A percentile compares a stretch with the other conserved stretches of the same genome.
These are phyloP conservation scores for Oxygymnocypris stewartii DNA, from an alignment of 2,113 vertebrate genomes.

Conservation along the genomic window DNA sequence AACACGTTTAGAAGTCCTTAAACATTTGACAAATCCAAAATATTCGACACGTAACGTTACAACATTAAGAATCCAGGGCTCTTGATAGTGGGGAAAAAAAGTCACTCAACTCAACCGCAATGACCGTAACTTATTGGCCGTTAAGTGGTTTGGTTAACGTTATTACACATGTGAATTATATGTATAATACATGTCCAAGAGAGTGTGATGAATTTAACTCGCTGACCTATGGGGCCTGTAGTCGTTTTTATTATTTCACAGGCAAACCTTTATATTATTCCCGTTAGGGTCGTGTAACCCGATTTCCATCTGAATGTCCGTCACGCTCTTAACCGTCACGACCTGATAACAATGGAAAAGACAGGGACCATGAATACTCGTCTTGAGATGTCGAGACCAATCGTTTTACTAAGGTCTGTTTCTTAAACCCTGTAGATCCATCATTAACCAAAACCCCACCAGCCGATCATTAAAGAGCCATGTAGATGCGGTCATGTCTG, in stretches of 20 bases:
- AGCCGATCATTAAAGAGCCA: neutral
- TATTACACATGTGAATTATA: neutral
- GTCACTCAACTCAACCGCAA: neutral
- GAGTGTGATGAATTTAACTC: neutral
- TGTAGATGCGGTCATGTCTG: neutral
- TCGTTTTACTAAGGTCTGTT: conserved; percentile 52
- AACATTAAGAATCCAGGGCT: neutral
- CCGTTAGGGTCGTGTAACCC: conserved; percentile 9
- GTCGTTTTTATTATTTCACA: neutral
- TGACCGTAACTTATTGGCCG: neutral
- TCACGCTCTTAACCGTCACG: conserved; percentile 37
- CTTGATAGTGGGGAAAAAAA: neutral
- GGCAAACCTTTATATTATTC: conserved; percentile 49
- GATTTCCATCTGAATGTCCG: conserved; percentile 63
- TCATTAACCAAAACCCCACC: conserved; percentile 17
- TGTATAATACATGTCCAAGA: neutral
- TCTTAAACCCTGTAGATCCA: conserved; percentile 36
- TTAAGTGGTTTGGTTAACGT: neutral
- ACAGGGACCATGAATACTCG: conserved; percentile 42
- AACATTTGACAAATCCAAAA: neutral
- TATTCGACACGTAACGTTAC: neutral
- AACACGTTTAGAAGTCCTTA: neutral
- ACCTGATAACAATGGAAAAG: conserved; percentile 35
- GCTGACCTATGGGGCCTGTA: neutral
- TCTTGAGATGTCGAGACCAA: conserved; percentile 49